Evolutionary conservation across 2,888 invertebrate genomes (phyloP).

Genomic region (Hymenopus coronatus): DNA sequence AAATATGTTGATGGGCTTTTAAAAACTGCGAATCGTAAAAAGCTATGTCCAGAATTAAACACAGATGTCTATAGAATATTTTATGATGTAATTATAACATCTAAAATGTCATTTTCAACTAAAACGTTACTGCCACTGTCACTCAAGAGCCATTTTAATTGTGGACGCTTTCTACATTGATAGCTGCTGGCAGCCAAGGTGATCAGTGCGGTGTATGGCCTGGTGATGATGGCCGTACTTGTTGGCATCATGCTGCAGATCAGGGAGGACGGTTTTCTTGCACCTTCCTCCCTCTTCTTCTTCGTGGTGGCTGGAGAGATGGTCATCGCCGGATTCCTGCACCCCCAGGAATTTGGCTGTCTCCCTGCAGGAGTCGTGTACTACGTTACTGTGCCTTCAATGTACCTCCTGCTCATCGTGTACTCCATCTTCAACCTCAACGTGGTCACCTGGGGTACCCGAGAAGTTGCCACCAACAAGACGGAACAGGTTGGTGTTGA

Average conservation of each 20-base stretch:
- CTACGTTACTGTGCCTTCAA: conserved; percentile 88
- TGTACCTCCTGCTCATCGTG: conserved; percentile 89
- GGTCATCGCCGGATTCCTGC: conserved; percentile 57
- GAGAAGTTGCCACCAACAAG: conserved; percentile 61
- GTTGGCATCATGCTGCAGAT: conserved; percentile 78
- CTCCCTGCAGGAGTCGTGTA: conserved; percentile 76
- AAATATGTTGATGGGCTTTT: no score
- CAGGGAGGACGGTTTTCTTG: conserved; percentile 71
- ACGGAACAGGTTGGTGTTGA: conserved; percentile 36
- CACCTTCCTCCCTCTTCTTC: conserved; percentile 81
- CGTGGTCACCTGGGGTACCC: conserved; percentile 91
- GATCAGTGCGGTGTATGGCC: conserved; percentile 73
- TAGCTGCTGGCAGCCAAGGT: conserved; percentile 70
- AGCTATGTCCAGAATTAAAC: no score
- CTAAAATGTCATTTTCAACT: no score
- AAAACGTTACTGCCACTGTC: no score
- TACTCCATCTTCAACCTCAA: conserved; percentile 92
- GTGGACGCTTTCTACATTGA: background rate
- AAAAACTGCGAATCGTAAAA: no score
- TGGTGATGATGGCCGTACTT: conserved; percentile 84
- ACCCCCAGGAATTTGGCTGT: conserved; percentile 76
- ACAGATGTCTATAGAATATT: no score
- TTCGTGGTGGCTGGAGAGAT: conserved; percentile 67
- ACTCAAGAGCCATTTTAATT: no score
- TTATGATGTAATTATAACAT: no score